Base-by-base conservation (phyloP, 2,797 vertebrate genomes). In the Sebastes hubbsi region DNA sequence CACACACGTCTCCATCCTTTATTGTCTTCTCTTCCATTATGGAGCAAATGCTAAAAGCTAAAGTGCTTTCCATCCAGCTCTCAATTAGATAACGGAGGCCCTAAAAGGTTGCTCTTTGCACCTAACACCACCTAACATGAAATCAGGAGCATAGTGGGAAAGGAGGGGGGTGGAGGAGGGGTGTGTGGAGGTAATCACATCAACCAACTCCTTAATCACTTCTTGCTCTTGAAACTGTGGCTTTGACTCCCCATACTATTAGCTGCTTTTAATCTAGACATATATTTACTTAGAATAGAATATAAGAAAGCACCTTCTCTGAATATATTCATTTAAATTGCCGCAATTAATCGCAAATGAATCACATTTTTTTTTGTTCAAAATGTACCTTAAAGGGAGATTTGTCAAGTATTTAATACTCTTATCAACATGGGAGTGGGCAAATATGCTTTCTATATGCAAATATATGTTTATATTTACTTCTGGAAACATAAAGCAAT, bases 31-130 rank as follows among this genome's bases (percentile, higher is more conserved):
- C 22, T 65, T 66, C 74, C 69, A 87, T 91, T 86, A 79, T 72
- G 18, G 77, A 84, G 62, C 27, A 64, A 84, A 87, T 77, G 73
- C 85, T 88, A 78, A 88, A 88, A 91, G 88, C 87, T 71, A 88
- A 90, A 93, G 89, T 88, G 86, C 87, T 90, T 82, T 83, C 80
- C 36, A 60, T 64, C 79, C 52, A 81, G 72, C 70, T 49, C 69
- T 77, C 62, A 78, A 90, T 93, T 90, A 77, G 62, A 93, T 92
- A 91, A 88, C 75, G 30, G 27, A 62, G 72, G 38, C 32, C 25
- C 55, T 89, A 72, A 88, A 87, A 83, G 80, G 65, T 66, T 82
- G 63, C 77, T 88, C 80, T 77, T 84, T 81, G 75, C 77, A 83
- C 81, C 79, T 74, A 74, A 85, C 64, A 61, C 82, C 77, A 63